phyloP scores from a whole-genome alignment of 2,888 invertebrate genomes.

The Nemoura dubitans region DNA sequence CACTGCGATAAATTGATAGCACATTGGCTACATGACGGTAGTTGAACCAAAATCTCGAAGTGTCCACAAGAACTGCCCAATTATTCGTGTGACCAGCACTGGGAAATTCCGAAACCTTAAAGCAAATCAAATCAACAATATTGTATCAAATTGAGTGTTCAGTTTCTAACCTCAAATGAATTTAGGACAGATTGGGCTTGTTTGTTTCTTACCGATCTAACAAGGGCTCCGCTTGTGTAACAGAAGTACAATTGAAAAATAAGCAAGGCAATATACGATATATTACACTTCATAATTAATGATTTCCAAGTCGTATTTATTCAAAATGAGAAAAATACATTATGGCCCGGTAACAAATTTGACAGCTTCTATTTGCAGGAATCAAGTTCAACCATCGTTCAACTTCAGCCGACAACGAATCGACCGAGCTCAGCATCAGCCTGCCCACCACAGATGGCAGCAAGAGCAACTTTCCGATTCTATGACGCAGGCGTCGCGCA shows the following conservation, averaged over 20 bases:
- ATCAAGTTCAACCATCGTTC: too few species aligned
- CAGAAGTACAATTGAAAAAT: not conserved
- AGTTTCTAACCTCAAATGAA: not conserved
- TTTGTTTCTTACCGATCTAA: not conserved
- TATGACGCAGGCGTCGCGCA: too few species aligned
- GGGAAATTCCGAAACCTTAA: conserved; percentile 39
- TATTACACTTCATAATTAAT: not conserved
- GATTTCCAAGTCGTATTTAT: not conserved
- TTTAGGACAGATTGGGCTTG: not conserved
- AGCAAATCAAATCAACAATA: not conserved
- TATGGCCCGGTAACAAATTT: not conserved
- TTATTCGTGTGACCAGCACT: conserved; percentile 89
- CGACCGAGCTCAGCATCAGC: not conserved
- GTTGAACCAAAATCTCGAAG: conserved; percentile 99
- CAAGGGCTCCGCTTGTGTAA: not conserved
- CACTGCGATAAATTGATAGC: conserved; percentile 95
- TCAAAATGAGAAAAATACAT: not conserved
- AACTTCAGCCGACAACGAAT: not conserved
- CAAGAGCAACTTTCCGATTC: too few species aligned
- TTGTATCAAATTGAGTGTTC: not conserved
- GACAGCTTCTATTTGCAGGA: too few species aligned
- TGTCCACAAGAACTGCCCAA: conserved; percentile 99
- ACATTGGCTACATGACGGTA: conserved; percentile 99
- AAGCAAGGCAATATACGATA: not conserved
- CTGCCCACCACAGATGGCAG: too few species aligned